Conservation (phyloP, 2,113 vertebrate species). For the Colaptes auratus region DNA sequence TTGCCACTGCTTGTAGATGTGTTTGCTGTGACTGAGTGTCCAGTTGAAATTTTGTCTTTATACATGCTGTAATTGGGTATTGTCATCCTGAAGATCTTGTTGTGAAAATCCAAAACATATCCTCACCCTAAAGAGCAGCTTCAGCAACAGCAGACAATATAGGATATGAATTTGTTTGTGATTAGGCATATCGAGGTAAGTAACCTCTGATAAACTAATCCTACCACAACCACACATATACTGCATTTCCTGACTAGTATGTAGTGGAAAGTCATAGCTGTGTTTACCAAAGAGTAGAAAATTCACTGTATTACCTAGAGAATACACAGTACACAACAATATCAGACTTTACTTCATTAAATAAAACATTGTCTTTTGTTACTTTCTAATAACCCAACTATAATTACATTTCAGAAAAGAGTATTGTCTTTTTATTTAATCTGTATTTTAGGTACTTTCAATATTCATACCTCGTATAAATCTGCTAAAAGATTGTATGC, state of each 20-base stretch:
- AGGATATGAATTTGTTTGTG: neutral
- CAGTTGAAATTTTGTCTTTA: neutral
- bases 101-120: neutral
- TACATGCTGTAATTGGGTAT: neutral
- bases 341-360: neutral
- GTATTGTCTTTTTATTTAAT: neutral
- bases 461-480: neutral
- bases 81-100: neutral
- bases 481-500: neutral
- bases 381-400: neutral
- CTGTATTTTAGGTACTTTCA: neutral
- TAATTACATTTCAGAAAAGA: neutral
- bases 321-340: neutral
- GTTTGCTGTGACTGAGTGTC: neutral
- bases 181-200: neutral
- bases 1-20: neutral
- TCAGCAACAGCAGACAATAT: neutral
- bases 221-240: neutral
- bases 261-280: neutral
- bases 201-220: neutral
- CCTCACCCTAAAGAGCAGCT: neutral
- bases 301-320: neutral
- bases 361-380: neutral
- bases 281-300: neutral
- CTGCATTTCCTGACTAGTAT: neutral